Evolutionary conservation across 2,888 invertebrate species (phyloP).

Genomic region (Drosophila picticornis): DNA sequence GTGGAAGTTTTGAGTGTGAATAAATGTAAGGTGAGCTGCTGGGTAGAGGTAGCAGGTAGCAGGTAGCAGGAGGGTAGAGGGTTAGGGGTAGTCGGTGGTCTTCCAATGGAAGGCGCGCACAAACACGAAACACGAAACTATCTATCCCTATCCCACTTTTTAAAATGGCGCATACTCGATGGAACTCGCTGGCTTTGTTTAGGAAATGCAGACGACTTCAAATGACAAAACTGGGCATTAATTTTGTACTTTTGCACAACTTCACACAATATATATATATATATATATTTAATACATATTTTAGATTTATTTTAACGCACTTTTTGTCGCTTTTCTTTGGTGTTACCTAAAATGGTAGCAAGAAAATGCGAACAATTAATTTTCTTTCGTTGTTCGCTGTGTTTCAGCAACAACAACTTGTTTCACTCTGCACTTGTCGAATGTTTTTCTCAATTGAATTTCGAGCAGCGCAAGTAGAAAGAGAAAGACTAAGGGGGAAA

Average conservation of each 20-base stretch:
- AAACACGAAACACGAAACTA: slow-evolving; percentile 69
- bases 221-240: slow-evolving; percentile 32
- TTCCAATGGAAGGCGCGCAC: slow-evolving; percentile 79
- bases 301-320: slow-evolving; percentile 14
- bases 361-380: slow-evolving; percentile 46
- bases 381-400: slow-evolving; percentile 69
- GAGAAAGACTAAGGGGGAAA: slow-evolving; percentile 8
- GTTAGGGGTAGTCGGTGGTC: slow-evolving; percentile 26
- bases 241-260: slow-evolving; percentile 8
- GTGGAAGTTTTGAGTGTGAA: slow-evolving; percentile 35
- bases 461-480: slow-evolving; percentile 27
- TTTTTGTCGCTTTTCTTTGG: slow-evolving; percentile 14
- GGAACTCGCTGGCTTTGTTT: slow-evolving; percentile 74
- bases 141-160: slow-evolving; percentile 80
- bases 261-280: background rate
- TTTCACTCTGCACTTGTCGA: slow-evolving; percentile 81
- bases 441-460: slow-evolving; percentile 76
- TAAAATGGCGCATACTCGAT: slow-evolving; percentile 76
- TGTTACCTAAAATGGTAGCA: slow-evolving; percentile 14
- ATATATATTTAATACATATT: background rate
- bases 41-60: background rate
- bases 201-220: slow-evolving; percentile 75
- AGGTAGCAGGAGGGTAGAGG: slow-evolving; percentile 1
- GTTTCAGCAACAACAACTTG: slow-evolving; percentile 79
- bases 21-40: background rate